Evolutionary conservation across 1,140 invertebrate genomes (phyloP), one percentile per base, ranked within the genome.

Genomic region (Sweltsa coloradensis): DNA sequence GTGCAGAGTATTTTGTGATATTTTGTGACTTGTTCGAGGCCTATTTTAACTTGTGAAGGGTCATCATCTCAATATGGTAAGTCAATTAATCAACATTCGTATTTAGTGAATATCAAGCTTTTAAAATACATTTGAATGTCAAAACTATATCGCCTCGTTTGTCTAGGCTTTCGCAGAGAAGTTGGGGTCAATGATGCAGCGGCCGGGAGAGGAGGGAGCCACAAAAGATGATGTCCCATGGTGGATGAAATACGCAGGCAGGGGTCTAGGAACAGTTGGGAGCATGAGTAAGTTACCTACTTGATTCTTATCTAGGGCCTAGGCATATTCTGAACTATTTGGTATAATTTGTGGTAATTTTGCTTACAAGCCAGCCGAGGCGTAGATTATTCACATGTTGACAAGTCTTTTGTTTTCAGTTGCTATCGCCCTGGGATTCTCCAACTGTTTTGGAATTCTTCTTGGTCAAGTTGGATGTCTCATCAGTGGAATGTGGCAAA

Each of bases 221-320:
- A 68, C 74, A 51, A 83, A 83, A 71, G 84, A 87, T 65, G 85
- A 88, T 65, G 76, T 81, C 49, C 83, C 87, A 51, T 89, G 84
- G 84, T 90, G 83, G 79, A 74, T 91, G 69, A 88, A 87, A 64
- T 90, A 88, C 69, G 83, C 76, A 59, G 85, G 78, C 47, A 78
- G 88, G 62, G 77, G 76, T 49, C 65, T 92, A 51, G 89, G 89
- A 42, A 90, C 86, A 53, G 75, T 85, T 65, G 89, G 85, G 57
- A 81, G 87, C 60, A 75, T 84, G 59, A 70, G 84, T 86, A 73
- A 78, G 78, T 73, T 16, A 16, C 34, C 23, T n/a, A 0, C 4
- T 16, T 13, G 6, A 13, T 6, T 7, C 34, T 11, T 19, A 1
- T n/a, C 1, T 34, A 36, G 6, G 1, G 21, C 3, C 2, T 13